Conservation (phyloP, 2,797 vertebrate species). For the Etheostoma nigrum region DNA sequence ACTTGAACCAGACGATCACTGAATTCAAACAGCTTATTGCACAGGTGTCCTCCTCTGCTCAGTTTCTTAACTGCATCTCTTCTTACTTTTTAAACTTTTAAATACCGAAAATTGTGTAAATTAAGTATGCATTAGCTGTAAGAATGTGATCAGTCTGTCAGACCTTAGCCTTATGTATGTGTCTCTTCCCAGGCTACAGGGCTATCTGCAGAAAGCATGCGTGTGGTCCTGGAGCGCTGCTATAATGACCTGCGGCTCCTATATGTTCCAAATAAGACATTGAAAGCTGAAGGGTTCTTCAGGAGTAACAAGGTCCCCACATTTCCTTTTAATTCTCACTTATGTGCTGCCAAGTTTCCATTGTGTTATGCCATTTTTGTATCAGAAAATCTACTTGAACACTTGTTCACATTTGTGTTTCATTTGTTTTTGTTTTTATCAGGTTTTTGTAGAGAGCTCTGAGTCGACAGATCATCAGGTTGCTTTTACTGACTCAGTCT, state of each 20-base stretch:
- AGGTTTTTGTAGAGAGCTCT: constrained; percentile 98
- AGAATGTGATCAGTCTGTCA: background rate
- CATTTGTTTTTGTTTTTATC: constrained; percentile 36
- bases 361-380: background rate
- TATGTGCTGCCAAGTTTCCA: background rate
- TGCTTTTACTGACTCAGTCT: constrained; percentile 92
- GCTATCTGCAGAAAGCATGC: constrained; percentile 92
- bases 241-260: constrained; percentile 98
- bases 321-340: background rate
- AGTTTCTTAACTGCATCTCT: background rate
- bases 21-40: constrained; percentile 98
- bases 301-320: constrained; percentile 96
- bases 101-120: background rate
- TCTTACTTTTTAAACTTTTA: background rate
- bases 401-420: background rate
- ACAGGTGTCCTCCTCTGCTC: constrained; percentile 86
- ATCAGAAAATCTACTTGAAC: background rate
- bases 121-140: background rate
- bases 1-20: constrained; percentile 95
- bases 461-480: constrained; percentile 91
- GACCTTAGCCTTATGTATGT: background rate
- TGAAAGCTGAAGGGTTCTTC: constrained; percentile 99
- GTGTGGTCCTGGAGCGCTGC: constrained; percentile 96
- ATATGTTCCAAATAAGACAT: constrained; percentile 93
- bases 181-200: constrained; percentile 84